Percentiles rank a stretch among this genome's conserved stretches.
Evolutionary conservation across 1,140 invertebrate genomes (phyloP).

Genomic region (Stegodyphus dumicola): DNA sequence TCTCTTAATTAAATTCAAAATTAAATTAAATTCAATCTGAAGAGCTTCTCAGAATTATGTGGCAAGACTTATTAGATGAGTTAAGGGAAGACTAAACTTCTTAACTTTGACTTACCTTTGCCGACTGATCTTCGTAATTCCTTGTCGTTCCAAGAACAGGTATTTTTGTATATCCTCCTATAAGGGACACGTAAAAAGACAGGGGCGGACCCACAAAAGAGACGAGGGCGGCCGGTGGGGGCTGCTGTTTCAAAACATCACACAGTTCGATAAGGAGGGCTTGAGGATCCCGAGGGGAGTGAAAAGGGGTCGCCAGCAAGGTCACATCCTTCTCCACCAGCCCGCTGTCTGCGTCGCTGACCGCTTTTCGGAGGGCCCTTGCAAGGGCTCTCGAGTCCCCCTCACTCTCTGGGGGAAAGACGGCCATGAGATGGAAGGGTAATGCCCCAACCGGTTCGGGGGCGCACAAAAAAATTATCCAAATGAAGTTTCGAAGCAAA

Average conservation of each 20-base stretch:
- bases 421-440: constrained; percentile 42
- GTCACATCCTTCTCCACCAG: constrained; percentile 37
- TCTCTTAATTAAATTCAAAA: too few relatives aligned
- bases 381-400: constrained; percentile 16
- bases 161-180: constrained; percentile 30
- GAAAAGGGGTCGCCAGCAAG: constrained; percentile 36
- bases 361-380: constrained; percentile 35
- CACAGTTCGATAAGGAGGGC: constrained; percentile 20
- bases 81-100: too few relatives aligned
- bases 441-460: constrained; percentile 1
- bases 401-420: constrained; percentile 18
- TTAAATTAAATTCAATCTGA: too few relatives aligned
- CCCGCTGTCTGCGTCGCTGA: constrained; percentile 32
- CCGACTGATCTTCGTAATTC: constrained; percentile 20
- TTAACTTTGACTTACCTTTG: constrained; percentile 14
- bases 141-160: constrained; percentile 38
- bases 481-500: constrained; percentile 1
- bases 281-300: constrained; percentile 1
- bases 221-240: constrained; percentile 26
- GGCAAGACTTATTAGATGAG: too few relatives aligned
- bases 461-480: constrained; percentile 18
- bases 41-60: too few relatives aligned
- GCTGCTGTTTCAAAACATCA: constrained; percentile 26
- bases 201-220: constrained; percentile 37
- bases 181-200: constrained; percentile 39